Base-by-base conservation (phyloP, 23 tunicate species). In the Botrylloides violaceus region DNA sequence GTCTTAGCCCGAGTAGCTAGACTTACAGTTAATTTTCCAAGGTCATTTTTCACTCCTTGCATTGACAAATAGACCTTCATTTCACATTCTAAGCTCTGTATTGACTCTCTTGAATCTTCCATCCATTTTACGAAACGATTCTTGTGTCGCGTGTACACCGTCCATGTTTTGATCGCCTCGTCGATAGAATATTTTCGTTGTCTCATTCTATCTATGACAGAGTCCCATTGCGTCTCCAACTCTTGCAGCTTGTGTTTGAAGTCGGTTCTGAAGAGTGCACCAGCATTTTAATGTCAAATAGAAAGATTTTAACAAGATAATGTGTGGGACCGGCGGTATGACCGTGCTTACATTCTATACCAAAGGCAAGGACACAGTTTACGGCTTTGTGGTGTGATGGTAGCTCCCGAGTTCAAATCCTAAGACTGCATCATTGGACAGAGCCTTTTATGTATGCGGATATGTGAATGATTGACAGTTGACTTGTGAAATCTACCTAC, bases 211-310 rank as follows among this genome's bases (percentile, higher is more conserved):
- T 27, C 65, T 0, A 82, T 33, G 7, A 82, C 88, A 3, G 64
- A 59, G 48, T 68, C 58, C 88, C 88, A 82, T 49, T 82, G 88
- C 23, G 31, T 76, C 58, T 59, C 60, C 18, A 82, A 71, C 3
- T 75, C 32, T 5, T 71, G 57, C n/a, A 82, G 50, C 32, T 82
- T 82, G 27, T 21, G 26, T 24, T 21, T 64, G 64, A 82, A 60
- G 22, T 82, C 81, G 27, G 32, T 43, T 2, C 88, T 82, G 43
- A 25, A 66, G 60, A 34, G 48, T 24, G 21, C 24, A n/a, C n/a
- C n/a, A n/a, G n/a, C n/a, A n/a, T n/a, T n/a, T n/a, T n/a, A n/a
- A n/a, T n/a, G n/a, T n/a, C n/a, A n/a, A n/a, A n/a, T n/a, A n/a
- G n/a, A n/a, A n/a, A n/a, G n/a, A n/a, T n/a, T n/a, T n/a, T n/a